These are phyloP conservation scores for Alitta virens DNA, from an alignment of 2,888 invertebrate genomes.

Conservation along the genomic window DNA sequence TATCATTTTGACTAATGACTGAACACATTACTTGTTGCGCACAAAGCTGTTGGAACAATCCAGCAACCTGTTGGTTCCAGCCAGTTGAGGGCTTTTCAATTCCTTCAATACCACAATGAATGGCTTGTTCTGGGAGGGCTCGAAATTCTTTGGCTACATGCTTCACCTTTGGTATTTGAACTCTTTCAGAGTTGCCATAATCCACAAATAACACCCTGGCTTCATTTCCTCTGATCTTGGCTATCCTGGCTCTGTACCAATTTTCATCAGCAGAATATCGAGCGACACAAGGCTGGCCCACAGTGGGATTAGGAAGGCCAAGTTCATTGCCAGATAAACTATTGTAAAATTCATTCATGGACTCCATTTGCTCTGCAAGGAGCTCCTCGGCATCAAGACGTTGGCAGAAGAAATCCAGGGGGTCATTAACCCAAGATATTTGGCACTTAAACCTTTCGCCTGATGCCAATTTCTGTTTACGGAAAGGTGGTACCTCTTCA, in stretches of 20 bases:
- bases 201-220: conserved; percentile 35
- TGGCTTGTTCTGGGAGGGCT: neutral
- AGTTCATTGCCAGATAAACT: neutral
- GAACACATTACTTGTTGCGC: no score
- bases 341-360: conserved; percentile 38
- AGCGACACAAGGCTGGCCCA: conserved; percentile 35
- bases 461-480: neutral
- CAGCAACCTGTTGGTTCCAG: conserved; percentile 1
- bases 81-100: neutral
- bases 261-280: conserved; percentile 36
- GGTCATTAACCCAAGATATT: neutral
- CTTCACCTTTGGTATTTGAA: neutral
- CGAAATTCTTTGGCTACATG: neutral
- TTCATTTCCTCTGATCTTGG: neutral
- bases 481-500: no score
- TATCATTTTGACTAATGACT: no score
- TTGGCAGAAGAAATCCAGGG: conserved; percentile 34
- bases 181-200: neutral
- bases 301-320: conserved; percentile 23
- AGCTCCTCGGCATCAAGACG: conserved; percentile 22
- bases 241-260: conserved; percentile 37
- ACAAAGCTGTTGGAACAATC: neutral
- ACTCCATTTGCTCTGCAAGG: conserved; percentile 32
- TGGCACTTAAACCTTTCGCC: neutral
- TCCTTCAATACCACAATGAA: neutral